Base-by-base conservation (phyloP, 2,113 vertebrate species). In the Sialia sialis region DNA sequence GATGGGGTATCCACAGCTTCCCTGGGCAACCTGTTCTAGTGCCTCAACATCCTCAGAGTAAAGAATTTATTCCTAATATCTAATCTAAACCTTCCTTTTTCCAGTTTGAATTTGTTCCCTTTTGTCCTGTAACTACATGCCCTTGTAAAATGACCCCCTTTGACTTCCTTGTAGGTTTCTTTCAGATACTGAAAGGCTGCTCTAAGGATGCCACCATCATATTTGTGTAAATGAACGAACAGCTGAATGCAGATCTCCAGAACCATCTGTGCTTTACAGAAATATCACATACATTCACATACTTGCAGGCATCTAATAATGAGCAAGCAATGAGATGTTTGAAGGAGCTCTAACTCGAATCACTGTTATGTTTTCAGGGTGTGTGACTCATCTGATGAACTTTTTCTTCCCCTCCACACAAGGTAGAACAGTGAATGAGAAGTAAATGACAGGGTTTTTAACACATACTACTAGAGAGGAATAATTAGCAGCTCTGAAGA, bases 401-500 rank as follows among this genome's bases (percentile, higher is more conserved):
- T 66, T 89, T 91, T 74, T 75, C 29, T 78, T 84, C 18, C 30
- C 16, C 27, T 73, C 32, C 7, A 20, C 17, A 58, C 59, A 48
- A 93, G 29, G 62, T 1, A 69, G 48, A 90, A 60, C 6, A 48
- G 30, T 27, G 36, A 84, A 75, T 14, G 72, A 63, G 44, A 87
- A 93, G 70, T 39, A 68, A 36, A 72, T 75, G 39, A n/a, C 22
- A 89, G 13, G 3, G 12, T 16, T 81, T 81, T 91, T 72, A 78
- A 59, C 20, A 46, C 5, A 29, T 76, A 58, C 62, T 82, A 36
- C 74, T 60, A 49, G 16, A 67, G 34, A 87, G 16, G 80, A 25
- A 75, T 48, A 84, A 72, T 82, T 63, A 86, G 54, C 62, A 83
- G 29, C 41, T 76, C 55, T 64, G n/a, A 81, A 89, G 81, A 18